Evolutionary conservation across 2,797 vertebrate genomes (phyloP).

Genomic region (Alauda arvensis): DNA sequence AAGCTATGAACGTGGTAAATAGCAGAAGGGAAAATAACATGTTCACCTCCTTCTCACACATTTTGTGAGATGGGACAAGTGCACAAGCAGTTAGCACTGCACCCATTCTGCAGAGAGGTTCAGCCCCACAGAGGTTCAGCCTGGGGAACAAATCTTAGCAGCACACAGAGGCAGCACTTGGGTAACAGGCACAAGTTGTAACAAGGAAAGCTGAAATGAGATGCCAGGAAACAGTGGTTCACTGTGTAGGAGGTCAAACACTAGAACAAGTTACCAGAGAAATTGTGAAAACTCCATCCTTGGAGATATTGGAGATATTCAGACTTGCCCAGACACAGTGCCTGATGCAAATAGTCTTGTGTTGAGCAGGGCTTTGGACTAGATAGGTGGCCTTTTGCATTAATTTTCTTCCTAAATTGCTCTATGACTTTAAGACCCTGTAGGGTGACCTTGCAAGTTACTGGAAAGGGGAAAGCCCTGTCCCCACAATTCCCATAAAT

Average conservation of each 20-base stretch:
- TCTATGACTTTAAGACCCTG: not conserved
- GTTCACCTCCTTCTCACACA: not conserved
- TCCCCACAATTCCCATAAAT: fast-evolving
- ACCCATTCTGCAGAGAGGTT: not conserved
- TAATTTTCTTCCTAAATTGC: not conserved
- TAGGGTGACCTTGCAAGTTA: not conserved
- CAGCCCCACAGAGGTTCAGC: not conserved
- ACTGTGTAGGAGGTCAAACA: not conserved
- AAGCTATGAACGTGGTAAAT: not conserved
- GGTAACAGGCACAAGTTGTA: not conserved
- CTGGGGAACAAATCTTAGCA: not conserved
- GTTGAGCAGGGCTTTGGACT: not conserved
- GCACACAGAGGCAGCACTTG: not conserved
- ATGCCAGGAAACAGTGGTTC: not conserved
- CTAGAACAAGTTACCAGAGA: not conserved
- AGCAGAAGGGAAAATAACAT: not conserved
- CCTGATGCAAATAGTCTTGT: not conserved
- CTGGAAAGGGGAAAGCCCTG: not conserved
- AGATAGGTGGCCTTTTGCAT: not conserved
- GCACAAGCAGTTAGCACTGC: not conserved
- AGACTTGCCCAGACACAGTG: not conserved
- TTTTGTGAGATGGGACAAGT: not conserved
- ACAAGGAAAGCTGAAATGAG: not conserved
- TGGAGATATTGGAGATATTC: not conserved
- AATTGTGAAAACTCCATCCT: not conserved